Evolutionary conservation across 2,888 invertebrate genomes (phyloP).

Genomic region (Prosapia bicincta): DNA sequence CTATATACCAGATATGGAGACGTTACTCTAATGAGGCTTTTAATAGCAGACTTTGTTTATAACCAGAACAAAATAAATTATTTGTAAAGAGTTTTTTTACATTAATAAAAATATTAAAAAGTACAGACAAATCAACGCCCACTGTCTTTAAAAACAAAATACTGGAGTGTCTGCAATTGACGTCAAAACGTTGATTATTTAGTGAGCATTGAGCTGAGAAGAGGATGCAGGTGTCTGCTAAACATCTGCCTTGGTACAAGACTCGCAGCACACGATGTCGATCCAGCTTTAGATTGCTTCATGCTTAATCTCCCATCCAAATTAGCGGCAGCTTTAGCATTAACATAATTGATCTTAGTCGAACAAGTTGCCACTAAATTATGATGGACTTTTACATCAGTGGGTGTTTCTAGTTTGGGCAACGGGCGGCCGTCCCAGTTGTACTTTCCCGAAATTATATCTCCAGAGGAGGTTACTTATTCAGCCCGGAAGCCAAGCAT

Average conservation of each 20-base stretch:
- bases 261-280: background rate
- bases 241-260: background rate
- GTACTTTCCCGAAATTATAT: background rate
- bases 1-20: no score
- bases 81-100: no score
- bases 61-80: no score
- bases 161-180: no score
- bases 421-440: background rate
- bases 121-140: no score
- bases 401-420: background rate
- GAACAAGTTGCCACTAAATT: background rate
- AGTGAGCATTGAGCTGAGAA: no score
- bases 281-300: background rate
- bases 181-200: no score
- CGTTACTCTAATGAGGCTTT: no score
- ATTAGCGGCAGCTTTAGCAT: background rate
- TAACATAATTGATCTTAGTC: background rate
- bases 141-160: no score
- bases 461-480: background rate
- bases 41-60: no score
- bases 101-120: no score
- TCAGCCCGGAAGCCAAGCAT: background rate
- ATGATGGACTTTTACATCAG: background rate
- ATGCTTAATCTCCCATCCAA: background rate
- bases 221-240: background rate